Base-by-base conservation (phyloP, 2,797 vertebrate species). In the Margarornis squamiger region DNA sequence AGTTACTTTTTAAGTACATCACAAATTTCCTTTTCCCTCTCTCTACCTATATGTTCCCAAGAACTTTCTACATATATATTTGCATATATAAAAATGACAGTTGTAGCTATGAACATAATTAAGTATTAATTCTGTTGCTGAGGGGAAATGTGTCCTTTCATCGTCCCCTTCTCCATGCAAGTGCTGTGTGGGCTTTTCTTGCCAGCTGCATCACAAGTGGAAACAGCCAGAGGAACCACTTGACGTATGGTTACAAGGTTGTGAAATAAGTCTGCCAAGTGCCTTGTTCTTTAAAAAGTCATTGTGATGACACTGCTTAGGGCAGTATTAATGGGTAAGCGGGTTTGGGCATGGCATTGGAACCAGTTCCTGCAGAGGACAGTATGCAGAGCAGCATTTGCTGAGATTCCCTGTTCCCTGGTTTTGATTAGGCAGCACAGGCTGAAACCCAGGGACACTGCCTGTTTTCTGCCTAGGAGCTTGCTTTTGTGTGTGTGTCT, bases 191-290 rank as follows among this genome's bases (percentile, higher is more conserved):
- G 12, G 36, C 19, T 83, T 73, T 67, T 32, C 45, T 86, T 45
- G 55, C 82, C 38, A 45, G 39, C 70, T 76, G 51, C 11, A 21
- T 26, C 18, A 2, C 30, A 29, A 88, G 18, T 51, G 41, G 68
- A 51, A 93, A 84, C 14, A 80, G 32, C 32, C 26, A 62, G 80
- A 76, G 74, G 45, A 92, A 32, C 29, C 30, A 10, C 38, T 77
- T 62, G 45, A 26, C 0, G 0, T 67, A 45, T 45, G 0, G 0
- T 27, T 32, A 11, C 1, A 39, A 17, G n/a, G 59, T 43, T 79
- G 79, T 19, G 55, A 86, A 90, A 67, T 36, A 29, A 81, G 51
- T 4, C 76, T 54, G 36, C 39, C 51, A 46, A 20, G 58, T 14
- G 54, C n/a, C 43, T 77, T 18, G 9, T 4, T 65, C 72, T 70